These are phyloP conservation scores for Chlorodrepanis virens DNA, from an alignment of 2,113 vertebrate genomes.

Conservation along the genomic window DNA sequence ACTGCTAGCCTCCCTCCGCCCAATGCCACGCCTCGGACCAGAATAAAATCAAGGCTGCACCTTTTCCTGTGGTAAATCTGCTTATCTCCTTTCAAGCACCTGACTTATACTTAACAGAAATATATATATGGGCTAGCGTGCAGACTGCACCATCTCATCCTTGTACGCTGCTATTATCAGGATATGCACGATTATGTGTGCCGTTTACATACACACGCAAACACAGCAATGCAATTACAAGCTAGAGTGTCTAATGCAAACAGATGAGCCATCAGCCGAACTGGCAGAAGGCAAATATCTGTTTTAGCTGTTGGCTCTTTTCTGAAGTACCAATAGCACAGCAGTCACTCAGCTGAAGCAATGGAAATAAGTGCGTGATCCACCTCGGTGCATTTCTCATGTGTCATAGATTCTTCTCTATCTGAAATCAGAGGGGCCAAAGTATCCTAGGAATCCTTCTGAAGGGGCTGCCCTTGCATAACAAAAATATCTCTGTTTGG, in stretches of 20 bases:
- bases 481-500: background rate
- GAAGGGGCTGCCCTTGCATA: background rate
- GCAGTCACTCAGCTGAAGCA: background rate
- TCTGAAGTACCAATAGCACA: background rate
- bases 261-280: background rate
- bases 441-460: slow-evolving; percentile 1
- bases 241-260: background rate
- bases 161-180: background rate
- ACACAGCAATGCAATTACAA: background rate
- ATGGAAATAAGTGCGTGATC: slow-evolving; percentile 10
- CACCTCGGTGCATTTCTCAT: background rate
- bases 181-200: background rate
- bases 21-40: background rate
- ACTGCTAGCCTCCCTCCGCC: background rate
- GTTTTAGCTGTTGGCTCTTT: slow-evolving; percentile 1
- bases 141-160: background rate
- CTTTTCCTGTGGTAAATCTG: background rate
- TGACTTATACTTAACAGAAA: background rate
- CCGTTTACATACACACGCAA: background rate
- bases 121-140: background rate
- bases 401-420: slow-evolving; percentile 16
- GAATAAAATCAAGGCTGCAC: background rate
- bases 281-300: slow-evolving; percentile 3
- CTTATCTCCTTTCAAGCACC: background rate
- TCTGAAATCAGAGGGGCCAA: background rate